phyloP scores from a whole-genome alignment of 2,888 invertebrate genomes.

The Pseudoips prasinana region DNA sequence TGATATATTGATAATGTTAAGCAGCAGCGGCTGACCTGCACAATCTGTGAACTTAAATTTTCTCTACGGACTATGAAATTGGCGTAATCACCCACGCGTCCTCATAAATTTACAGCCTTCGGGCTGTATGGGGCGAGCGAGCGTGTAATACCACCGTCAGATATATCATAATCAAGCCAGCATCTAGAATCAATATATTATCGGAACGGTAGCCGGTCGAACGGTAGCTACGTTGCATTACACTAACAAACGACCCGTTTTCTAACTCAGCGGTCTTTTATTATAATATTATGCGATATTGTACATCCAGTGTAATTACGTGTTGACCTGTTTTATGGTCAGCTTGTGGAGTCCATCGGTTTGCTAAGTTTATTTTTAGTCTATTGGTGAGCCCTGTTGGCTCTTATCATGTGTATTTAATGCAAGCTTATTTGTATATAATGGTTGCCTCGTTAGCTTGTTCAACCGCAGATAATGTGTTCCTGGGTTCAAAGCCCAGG shows the following conservation, averaged over 20 bases:
- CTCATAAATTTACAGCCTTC: slow-evolving; percentile 37
- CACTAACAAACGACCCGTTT: slow-evolving; percentile 43
- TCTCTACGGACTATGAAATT: slow-evolving; percentile 38
- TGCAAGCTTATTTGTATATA: slow-evolving; percentile 14
- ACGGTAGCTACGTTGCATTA: slow-evolving; percentile 46
- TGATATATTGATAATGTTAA: slow-evolving; percentile 20
- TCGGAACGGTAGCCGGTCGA: slow-evolving; percentile 32
- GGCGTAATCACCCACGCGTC: slow-evolving; percentile 36
- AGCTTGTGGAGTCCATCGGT: slow-evolving; percentile 19
- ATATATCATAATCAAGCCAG: slow-evolving; percentile 53
- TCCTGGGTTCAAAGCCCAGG: too few relatives aligned
- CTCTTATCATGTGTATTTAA: slow-evolving; percentile 8
- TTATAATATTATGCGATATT: slow-evolving; percentile 39
- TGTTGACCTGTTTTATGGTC: slow-evolving; percentile 35
- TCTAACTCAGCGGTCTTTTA: slow-evolving; percentile 39
- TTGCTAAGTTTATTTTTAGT: slow-evolving; percentile 24
- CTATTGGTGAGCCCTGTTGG: slow-evolving; percentile 6
- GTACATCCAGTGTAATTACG: slow-evolving; percentile 39
- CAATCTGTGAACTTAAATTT: slow-evolving; percentile 36
- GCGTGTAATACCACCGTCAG: slow-evolving; percentile 36
- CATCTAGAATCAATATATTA: slow-evolving; percentile 49
- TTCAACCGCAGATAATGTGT: too few relatives aligned
- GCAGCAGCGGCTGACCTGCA: slow-evolving; percentile 20
- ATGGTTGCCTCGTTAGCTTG: too few relatives aligned
- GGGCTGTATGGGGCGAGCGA: slow-evolving; percentile 29